Conservation (phyloP, 2,888 invertebrate genomes). For the Marronus borbonicus region DNA sequence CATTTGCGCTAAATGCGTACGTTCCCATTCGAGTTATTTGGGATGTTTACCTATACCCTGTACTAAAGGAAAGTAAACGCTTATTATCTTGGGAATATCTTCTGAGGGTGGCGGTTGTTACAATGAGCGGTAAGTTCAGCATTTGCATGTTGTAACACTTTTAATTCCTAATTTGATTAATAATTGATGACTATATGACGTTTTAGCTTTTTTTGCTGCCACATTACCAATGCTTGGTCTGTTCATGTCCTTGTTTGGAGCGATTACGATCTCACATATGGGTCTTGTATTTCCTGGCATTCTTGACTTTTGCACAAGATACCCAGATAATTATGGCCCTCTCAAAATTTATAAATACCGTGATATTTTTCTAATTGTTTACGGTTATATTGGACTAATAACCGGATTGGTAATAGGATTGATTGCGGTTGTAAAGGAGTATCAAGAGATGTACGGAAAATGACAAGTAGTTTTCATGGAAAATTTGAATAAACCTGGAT, state of each 20-base stretch:
- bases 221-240: slow-evolving; percentile 21
- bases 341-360: background rate
- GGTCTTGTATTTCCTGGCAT: slow-evolving; percentile 9
- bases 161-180: background rate
- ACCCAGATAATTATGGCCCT: slow-evolving; percentile 8
- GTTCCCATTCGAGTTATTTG: slow-evolving; percentile 32
- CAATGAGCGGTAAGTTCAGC: background rate
- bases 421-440: background rate
- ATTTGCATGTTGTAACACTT: background rate
- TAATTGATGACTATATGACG: background rate
- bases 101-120: slow-evolving; percentile 2
- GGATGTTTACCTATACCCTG: slow-evolving; percentile 16
- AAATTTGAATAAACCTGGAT: too few relatives aligned
- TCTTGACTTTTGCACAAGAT: slow-evolving; percentile 7
- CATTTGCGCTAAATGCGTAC: slow-evolving; percentile 30
- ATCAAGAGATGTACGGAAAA: background rate
- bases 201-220: slow-evolving; percentile 16
- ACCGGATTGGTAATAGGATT: background rate
- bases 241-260: slow-evolving; percentile 14
- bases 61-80: slow-evolving; percentile 1
- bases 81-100: slow-evolving; percentile 35
- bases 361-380: slow-evolving; percentile 2
- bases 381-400: background rate
- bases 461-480: background rate
- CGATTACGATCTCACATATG: background rate